Percentiles rank a stretch among this genome's conserved stretches.
These are phyloP conservation scores for Pollenia amentaria DNA, from an alignment of 2,888 invertebrate genomes.

Conservation along the genomic window DNA sequence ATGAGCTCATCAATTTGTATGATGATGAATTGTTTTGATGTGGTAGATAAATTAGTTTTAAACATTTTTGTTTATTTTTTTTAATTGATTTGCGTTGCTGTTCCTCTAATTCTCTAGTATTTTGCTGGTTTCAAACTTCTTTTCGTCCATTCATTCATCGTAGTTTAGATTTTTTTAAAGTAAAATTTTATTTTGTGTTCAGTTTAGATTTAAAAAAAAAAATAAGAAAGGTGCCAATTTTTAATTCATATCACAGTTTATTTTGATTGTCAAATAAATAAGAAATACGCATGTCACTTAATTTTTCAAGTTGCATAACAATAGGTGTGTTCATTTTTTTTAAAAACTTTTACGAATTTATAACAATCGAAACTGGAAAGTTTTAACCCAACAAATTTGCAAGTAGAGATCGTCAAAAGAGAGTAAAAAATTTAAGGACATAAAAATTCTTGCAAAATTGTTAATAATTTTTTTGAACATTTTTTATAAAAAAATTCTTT, in stretches of 20 bases:
- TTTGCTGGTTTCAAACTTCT: background rate
- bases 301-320: no score
- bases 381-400: no score
- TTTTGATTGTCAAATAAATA: background rate
- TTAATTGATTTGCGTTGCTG: slow-evolving; percentile 60
- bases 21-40: slow-evolving; percentile 69
- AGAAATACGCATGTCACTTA: no score
- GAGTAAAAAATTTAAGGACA: no score
- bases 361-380: no score
- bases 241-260: background rate
- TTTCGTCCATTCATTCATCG: background rate
- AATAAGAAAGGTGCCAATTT: slow-evolving; percentile 7
- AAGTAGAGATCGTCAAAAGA: no score
- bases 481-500: no score
- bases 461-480: no score
- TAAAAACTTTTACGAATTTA: no score
- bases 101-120: slow-evolving; percentile 3
- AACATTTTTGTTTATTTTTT: slow-evolving; percentile 64
- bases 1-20: slow-evolving; percentile 72
- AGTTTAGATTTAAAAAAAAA: background rate
- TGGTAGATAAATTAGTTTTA: slow-evolving; percentile 64
- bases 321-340: no score
- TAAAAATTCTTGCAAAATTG: no score
- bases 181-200: background rate
- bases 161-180: background rate